These are phyloP conservation scores for Notolabrus celidotus DNA, from an alignment of 2,797 vertebrate species.

Conservation along the genomic window DNA sequence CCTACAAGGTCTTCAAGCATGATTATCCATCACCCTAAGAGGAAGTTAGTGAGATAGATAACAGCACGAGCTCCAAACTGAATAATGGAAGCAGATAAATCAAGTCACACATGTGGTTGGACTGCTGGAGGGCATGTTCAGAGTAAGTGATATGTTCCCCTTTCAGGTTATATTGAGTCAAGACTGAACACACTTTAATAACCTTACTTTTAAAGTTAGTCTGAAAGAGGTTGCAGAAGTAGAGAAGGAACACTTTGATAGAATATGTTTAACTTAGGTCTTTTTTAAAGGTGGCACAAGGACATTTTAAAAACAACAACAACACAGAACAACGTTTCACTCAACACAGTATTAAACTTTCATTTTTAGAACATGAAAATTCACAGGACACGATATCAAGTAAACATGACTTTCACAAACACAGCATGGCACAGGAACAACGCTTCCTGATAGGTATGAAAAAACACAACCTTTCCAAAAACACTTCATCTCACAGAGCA, in stretches of 20 bases:
- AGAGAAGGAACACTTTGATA: too few species aligned
- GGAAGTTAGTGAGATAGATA: slow-evolving; percentile 40
- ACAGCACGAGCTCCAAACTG: slow-evolving; percentile 26
- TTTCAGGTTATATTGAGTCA: background rate
- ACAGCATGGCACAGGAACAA: too few species aligned
- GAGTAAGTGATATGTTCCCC: slow-evolving; percentile 15
- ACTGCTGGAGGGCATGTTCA: slow-evolving; percentile 6
- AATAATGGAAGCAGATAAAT: slow-evolving; percentile 55
- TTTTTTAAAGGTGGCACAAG: too few species aligned
- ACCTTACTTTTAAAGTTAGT: slow-evolving; percentile 37
- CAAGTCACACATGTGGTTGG: slow-evolving; percentile 26
- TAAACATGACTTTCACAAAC: too few species aligned
- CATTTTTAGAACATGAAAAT: too few species aligned
- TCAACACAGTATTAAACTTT: too few species aligned
- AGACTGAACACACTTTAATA: background rate
- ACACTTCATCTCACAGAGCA: too few species aligned
- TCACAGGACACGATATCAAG: too few species aligned
- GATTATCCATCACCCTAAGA: slow-evolving; percentile 34
- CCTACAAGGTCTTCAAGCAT: slow-evolving; percentile 22
- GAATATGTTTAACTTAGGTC: slow-evolving; percentile 25
- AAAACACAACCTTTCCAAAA: too few species aligned
- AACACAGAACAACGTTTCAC: too few species aligned
- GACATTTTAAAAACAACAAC: too few species aligned
- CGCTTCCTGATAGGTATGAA: too few species aligned
- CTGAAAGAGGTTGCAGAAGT: slow-evolving; percentile 46